Percentiles rank a stretch among this genome's conserved stretches.
Evolutionary conservation across 2,113 vertebrate genomes (phyloP).

Genomic region (Aegithalos caudatus): DNA sequence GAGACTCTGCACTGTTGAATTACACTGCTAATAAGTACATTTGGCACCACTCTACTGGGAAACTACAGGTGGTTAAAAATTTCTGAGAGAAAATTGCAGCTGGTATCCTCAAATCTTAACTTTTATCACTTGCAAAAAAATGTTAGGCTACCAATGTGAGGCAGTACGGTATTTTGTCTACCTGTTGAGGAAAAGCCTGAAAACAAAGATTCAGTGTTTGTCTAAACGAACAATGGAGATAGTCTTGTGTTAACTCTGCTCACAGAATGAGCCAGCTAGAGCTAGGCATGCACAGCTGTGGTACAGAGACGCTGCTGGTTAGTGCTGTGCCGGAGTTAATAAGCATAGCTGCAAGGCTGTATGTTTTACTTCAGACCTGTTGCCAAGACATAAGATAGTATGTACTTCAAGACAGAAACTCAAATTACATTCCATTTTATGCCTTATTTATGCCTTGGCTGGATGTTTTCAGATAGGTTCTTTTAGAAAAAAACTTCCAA

Average conservation of each 20-base stretch:
- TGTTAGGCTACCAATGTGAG: neutral
- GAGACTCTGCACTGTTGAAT: neutral
- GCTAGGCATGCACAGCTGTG: neutral
- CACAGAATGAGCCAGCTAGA: neutral
- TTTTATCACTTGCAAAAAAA: neutral
- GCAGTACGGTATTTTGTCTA: neutral
- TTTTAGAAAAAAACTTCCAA: neutral
- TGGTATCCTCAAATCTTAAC: neutral
- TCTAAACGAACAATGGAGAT: neutral
- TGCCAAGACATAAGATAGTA: neutral
- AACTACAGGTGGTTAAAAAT: neutral
- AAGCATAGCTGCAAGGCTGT: neutral
- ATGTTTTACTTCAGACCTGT: neutral
- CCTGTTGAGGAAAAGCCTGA: neutral
- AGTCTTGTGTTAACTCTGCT: neutral
- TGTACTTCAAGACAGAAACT: neutral
- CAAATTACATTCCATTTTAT: neutral
- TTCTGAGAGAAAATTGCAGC: neutral
- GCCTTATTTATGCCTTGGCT: neutral
- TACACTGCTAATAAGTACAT: neutral
- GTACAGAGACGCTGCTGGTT: rapidly evolving
- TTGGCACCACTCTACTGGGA: neutral
- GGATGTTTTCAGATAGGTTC: neutral
- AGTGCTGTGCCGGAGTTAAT: neutral
- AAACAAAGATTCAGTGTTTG: neutral